Evolutionary conservation across 2,888 invertebrate genomes (phyloP).

Genomic region (Philhelius pedissequus): DNA sequence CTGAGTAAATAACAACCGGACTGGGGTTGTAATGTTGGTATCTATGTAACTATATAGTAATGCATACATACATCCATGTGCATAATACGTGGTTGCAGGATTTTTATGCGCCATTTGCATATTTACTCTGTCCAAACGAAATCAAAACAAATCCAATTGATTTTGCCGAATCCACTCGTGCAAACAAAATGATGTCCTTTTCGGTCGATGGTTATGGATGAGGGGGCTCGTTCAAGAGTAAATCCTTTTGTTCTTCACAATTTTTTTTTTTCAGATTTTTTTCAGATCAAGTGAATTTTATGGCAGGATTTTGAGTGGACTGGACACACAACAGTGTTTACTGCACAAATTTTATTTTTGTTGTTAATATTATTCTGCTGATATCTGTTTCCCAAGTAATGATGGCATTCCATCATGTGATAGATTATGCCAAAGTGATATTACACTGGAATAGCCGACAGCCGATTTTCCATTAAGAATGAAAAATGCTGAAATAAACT

Average conservation of each 20-base stretch:
- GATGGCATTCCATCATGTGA: slow-evolving; percentile 57
- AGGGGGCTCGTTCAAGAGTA: neutral
- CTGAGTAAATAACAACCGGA: slow-evolving; percentile 50
- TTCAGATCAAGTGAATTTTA: slow-evolving; percentile 44
- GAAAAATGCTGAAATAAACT: slow-evolving; percentile 67
- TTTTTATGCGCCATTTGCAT: slow-evolving; percentile 67
- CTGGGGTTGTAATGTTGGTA: slow-evolving; percentile 19
- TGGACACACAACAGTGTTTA: neutral
- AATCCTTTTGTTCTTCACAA: slow-evolving; percentile 8
- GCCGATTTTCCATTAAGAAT: slow-evolving; percentile 63
- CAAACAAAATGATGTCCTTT: slow-evolving; percentile 67
- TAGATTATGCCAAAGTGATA: slow-evolving; percentile 61
- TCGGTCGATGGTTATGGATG: slow-evolving; percentile 5
- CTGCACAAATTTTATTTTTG: neutral
- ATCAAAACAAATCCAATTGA: slow-evolving; percentile 68
- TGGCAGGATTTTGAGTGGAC: slow-evolving; percentile 51
- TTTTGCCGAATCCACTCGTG: slow-evolving; percentile 57
- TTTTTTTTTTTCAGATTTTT: neutral
- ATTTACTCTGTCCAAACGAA: slow-evolving; percentile 67
- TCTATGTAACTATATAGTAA: neutral
- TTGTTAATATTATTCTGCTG: slow-evolving; percentile 36
- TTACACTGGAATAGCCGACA: slow-evolving; percentile 58
- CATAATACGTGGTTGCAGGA: slow-evolving; percentile 41
- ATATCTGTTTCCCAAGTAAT: slow-evolving; percentile 64
- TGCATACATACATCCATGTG: neutral